Evolutionary conservation across 2,888 invertebrate species (phyloP).

Genomic region (Chrysolina americana): DNA sequence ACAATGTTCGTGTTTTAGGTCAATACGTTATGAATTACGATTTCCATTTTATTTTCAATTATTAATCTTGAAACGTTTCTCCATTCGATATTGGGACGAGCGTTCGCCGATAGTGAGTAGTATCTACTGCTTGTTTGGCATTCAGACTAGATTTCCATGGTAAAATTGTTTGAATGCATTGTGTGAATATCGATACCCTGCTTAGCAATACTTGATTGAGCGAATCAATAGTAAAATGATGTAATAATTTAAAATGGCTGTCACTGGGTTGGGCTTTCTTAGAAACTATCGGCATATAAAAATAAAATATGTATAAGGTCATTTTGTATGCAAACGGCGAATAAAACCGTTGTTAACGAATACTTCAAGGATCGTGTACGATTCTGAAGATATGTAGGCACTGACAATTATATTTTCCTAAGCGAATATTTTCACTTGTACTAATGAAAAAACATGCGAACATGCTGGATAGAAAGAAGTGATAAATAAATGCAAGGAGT

Average conservation of each 20-base stretch:
- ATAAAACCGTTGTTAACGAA: constrained; percentile 4
- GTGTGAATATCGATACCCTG: not conserved
- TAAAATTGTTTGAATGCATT: not conserved
- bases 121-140: not conserved
- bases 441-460: no score
- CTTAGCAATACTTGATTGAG: constrained; percentile 10
- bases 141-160: not conserved
- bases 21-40: no score
- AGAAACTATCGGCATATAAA: constrained; percentile 16
- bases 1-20: no score
- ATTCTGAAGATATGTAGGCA: not conserved
- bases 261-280: constrained; percentile 17
- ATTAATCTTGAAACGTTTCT: no score
- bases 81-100: no score
- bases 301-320: constrained; percentile 21
- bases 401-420: no score
- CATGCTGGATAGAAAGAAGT: no score
- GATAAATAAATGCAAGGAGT: no score
- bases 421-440: no score
- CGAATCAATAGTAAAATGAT: constrained; percentile 15
- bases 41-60: no score
- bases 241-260: constrained; percentile 19
- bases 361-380: constrained; percentile 4
- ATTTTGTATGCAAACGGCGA: constrained; percentile 20
- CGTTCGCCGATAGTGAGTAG: no score